A percentile compares a stretch with the other conserved stretches of the same genome.
Conservation (phyloP, 2,113 vertebrate species). For the Abramis brama region DNA sequence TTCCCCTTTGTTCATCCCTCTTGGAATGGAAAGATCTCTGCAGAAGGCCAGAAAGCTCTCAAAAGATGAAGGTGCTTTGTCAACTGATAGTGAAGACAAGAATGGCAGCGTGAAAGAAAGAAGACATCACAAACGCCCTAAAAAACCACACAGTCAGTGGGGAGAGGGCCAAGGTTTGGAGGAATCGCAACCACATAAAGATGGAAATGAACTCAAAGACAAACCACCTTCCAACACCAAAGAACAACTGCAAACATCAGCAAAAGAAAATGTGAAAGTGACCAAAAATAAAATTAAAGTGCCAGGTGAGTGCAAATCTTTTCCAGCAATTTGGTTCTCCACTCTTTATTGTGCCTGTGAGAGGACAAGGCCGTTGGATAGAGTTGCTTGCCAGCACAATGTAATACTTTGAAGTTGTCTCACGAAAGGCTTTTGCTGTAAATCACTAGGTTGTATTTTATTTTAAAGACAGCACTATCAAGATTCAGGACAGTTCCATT, state of each 20-base stretch:
- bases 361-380: slow-evolving; percentile 1
- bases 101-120: slow-evolving; percentile 54
- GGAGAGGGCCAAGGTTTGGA: slow-evolving; percentile 48
- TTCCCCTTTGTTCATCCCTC: slow-evolving; percentile 74
- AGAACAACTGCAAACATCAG: slow-evolving; percentile 40
- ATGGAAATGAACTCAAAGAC: slow-evolving; percentile 46
- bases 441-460: slow-evolving; percentile 42
- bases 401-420: slow-evolving; percentile 20
- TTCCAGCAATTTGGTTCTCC: not conserved
- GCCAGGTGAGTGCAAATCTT: slow-evolving; percentile 58
- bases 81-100: slow-evolving; percentile 71
- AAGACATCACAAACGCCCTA: slow-evolving; percentile 62
- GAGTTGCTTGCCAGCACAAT: slow-evolving; percentile 4
- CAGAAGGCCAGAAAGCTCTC: slow-evolving; percentile 59
- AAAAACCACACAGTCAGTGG: slow-evolving; percentile 56
- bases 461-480: slow-evolving; percentile 19
- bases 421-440: not conserved
- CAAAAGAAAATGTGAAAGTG: slow-evolving; percentile 28
- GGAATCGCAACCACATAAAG: slow-evolving; percentile 26
- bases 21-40: slow-evolving; percentile 62
- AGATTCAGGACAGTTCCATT: slow-evolving; percentile 30
- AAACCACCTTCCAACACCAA: slow-evolving; percentile 19
- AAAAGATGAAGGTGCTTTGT: slow-evolving; percentile 57
- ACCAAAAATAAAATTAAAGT: slow-evolving; percentile 35
- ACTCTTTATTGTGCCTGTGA: slow-evolving; percentile 2